A percentile compares a stretch with the other conserved stretches of the same genome.
phyloP scores from a whole-genome alignment of 2,113 vertebrate species.

The Antechinus flavipes region DNA sequence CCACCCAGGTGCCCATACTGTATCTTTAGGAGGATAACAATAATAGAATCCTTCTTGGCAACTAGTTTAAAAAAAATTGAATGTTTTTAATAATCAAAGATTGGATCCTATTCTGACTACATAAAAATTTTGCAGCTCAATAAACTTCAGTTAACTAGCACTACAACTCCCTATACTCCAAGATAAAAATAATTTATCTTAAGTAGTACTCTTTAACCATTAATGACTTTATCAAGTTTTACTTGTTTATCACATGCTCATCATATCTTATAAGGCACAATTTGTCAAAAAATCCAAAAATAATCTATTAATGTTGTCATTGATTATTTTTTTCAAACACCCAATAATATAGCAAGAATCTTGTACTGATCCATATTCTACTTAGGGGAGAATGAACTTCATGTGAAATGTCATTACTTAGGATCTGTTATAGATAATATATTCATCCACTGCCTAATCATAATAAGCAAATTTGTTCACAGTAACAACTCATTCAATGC shows the following conservation, averaged over 20 bases:
- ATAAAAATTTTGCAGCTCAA: neutral
- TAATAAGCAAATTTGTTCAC: conserved; percentile 2
- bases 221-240: neutral
- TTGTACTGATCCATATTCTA: neutral
- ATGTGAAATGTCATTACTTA: conserved; percentile 10
- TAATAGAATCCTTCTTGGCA: neutral
- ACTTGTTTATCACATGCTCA: neutral
- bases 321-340: neutral
- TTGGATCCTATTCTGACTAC: neutral
- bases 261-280: neutral
- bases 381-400: neutral
- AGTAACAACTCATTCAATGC: neutral
- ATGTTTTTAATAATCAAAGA: neutral
- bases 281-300: neutral
- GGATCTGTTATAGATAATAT: conserved; percentile 17
- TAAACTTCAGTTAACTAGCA: neutral
- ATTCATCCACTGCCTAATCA: neutral
- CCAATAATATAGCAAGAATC: neutral
- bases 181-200: neutral
- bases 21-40: neutral
- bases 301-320: neutral
- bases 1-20: too few relatives aligned
- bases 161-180: neutral
- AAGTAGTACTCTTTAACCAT: neutral
- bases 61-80: neutral